Evolutionary conservation across 2,113 vertebrate genomes (phyloP), one percentile per base, ranked within the genome.

Genomic region (Pteruthius melanotis): DNA sequence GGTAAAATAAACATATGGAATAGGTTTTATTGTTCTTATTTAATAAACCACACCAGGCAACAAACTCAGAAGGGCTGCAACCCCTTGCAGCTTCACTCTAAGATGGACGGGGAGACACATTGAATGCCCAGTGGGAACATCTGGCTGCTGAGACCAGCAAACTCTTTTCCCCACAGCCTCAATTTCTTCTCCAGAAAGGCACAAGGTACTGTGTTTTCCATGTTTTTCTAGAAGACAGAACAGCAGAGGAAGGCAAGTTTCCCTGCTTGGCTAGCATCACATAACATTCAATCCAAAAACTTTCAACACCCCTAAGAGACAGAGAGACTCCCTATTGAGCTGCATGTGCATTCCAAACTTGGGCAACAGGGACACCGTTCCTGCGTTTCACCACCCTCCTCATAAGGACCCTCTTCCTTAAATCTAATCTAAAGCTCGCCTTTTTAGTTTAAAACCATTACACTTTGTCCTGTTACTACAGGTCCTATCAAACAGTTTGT

Each of bases 1-100:
- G 52, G 27, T 42, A 49, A 91, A 91, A 75, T 39, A 95, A 96
- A 92, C 27, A 69, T 27, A 72, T 15, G 31, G 66, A 88, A 74
- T 45, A 63, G n/a, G 22, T 72, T 94, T 92, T 88, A 86, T n/a
- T 76, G 33, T 91, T 31, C 39, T 93, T 5, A 0, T 63, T 53
- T 79, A 39, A 39, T 75, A 87, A 91, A 81, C 18, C 18, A 81
- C 60, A 56, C 9, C 23, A 68, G 21, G n/a, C 23, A 85, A 57
- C 37, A 87, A 84, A 72, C 21, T 89, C 31, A 1, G 53, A 92
- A 89, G 16, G 33, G 47, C 71, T 85, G 45, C 33, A 80, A 14
- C 45, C 33, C 8, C 35, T 68, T n/a, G 47, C 45, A 91, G 35
- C 16, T 83, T 77, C 50, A 44, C 63, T 59, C 54, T 40, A 17